phyloP scores from a whole-genome alignment of 2,113 vertebrate species.

The Paramormyrops kingsleyae region DNA sequence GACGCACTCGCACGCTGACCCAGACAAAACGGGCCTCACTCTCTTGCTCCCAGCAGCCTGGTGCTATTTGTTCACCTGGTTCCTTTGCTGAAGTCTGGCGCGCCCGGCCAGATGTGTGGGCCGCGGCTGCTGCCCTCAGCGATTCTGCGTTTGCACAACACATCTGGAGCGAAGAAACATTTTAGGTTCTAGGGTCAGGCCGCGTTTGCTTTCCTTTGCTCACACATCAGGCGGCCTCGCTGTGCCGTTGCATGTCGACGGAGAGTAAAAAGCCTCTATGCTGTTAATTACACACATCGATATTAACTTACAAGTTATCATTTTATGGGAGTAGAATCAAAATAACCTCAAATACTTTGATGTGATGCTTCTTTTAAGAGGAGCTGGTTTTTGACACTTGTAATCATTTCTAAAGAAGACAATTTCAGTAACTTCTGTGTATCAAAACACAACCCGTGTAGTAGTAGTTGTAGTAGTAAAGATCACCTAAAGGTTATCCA shows the following conservation, averaged over 20 bases:
- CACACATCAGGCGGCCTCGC: not conserved
- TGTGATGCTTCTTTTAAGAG: not conserved
- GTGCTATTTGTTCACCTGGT: slow-evolving; percentile 54
- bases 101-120: slow-evolving; percentile 21
- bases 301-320: not conserved
- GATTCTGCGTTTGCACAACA: slow-evolving; percentile 2
- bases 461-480: not conserved
- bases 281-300: not conserved
- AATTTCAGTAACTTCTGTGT: not conserved
- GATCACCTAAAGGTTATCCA: not conserved
- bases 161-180: slow-evolving; percentile 14
- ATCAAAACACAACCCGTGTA: not conserved
- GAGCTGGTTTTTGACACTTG: not conserved
- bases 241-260: not conserved
- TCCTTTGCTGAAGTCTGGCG: slow-evolving; percentile 29
- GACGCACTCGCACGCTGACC: not conserved
- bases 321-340: not conserved
- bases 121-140: not conserved
- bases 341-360: not conserved
- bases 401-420: not conserved
- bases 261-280: not conserved
- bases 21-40: slow-evolving; percentile 14
- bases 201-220: slow-evolving; percentile 15
- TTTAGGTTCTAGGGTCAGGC: not conserved
- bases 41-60: slow-evolving; percentile 21